These are phyloP conservation scores for Morus bassanus DNA, from an alignment of 2,797 vertebrate genomes.

Conservation along the genomic window DNA sequence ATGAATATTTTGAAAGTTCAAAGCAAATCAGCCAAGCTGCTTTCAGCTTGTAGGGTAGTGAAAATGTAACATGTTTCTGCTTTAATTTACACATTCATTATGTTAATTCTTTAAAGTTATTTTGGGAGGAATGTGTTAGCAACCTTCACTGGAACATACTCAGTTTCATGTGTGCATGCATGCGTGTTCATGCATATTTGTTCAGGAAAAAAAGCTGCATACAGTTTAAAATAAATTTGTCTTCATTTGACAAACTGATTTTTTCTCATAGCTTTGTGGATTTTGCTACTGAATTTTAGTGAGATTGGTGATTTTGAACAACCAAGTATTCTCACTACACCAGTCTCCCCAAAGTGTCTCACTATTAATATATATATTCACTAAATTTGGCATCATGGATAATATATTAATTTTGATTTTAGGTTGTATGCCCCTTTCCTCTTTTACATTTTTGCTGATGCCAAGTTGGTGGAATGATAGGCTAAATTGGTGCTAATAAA, in stretches of 20 bases:
- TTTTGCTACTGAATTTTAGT: neutral
- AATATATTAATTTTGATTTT: neutral
- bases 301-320: neutral
- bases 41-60: constrained; percentile 7
- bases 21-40: constrained; percentile 24
- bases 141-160: neutral
- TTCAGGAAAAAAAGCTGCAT: neutral
- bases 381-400: neutral
- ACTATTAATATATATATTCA: neutral
- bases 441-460: neutral
- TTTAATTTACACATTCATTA: constrained; percentile 48
- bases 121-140: constrained; percentile 10
- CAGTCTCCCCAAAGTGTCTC: neutral
- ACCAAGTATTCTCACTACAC: neutral
- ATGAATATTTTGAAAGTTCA: constrained; percentile 36
- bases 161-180: neutral
- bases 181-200: neutral
- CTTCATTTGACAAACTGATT: neutral
- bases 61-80: constrained; percentile 42
- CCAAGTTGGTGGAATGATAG: neutral
- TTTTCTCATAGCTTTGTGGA: neutral
- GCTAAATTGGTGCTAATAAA: neutral
- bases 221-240: neutral
- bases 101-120: constrained; percentile 53
- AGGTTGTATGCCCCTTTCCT: neutral